Conservation (phyloP, 2,113 vertebrate species). For the Microtus richardsoni region DNA sequence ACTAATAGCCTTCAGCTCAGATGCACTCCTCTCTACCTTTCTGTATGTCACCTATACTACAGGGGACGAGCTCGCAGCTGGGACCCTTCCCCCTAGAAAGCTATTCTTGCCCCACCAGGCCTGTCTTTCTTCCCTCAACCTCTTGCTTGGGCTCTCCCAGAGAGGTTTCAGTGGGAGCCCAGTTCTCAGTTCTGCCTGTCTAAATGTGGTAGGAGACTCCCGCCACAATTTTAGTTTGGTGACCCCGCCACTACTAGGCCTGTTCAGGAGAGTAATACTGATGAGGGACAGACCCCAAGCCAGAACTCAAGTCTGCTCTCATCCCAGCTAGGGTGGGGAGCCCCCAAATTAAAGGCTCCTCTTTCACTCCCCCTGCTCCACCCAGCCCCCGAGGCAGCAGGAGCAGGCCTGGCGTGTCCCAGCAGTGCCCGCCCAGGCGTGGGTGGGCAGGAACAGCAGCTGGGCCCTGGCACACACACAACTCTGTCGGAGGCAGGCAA, state of each 20-base stretch:
- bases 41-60: not conserved
- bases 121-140: not conserved
- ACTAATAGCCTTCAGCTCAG: not conserved
- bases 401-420: conserved; percentile 80
- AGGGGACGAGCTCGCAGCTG: not conserved
- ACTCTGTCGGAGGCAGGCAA: conserved; percentile 65
- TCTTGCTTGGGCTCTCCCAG: conserved; percentile 12
- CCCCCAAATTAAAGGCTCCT: conserved; percentile 82
- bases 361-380: conserved; percentile 76
- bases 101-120: not conserved
- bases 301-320: conserved; percentile 75
- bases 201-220: conserved; percentile 34
- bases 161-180: not conserved
- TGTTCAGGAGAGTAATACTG: conserved; percentile 31
- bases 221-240: conserved; percentile 36
- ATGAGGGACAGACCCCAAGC: conserved; percentile 65
- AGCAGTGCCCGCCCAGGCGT: conserved; percentile 81
- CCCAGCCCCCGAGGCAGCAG: conserved; percentile 76
- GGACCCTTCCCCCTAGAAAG: not conserved
- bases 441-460: conserved; percentile 81
- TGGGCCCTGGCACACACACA: conserved; percentile 74
- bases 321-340: conserved; percentile 74
- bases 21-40: not conserved
- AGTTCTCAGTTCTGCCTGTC: not conserved
- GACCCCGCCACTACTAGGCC: not conserved